phyloP scores from a whole-genome alignment of 2,888 invertebrate species.

The Pterobdella sp. region DNA sequence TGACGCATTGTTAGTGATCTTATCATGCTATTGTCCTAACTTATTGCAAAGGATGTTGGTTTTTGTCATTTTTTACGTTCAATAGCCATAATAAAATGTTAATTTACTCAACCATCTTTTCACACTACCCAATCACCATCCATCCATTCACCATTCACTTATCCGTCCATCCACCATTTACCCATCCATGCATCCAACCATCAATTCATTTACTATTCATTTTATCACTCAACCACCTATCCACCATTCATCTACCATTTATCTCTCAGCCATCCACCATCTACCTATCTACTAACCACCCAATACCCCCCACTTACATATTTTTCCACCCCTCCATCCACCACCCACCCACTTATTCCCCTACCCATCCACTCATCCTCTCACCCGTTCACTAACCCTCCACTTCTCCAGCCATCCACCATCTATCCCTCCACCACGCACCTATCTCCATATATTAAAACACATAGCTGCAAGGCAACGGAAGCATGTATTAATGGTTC shows the following conservation, averaged over 20 bases:
- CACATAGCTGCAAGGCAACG: no score
- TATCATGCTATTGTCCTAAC: no score
- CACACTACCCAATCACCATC: neutral
- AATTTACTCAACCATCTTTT: neutral
- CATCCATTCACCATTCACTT: neutral
- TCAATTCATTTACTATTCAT: no score
- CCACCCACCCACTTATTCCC: neutral
- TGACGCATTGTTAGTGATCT: no score
- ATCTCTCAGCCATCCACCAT: neutral
- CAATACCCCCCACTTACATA: neutral
- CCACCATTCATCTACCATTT: neutral
- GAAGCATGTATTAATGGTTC: no score
- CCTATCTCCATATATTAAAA: no score
- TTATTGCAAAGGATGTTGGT: no score
- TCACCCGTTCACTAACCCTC: neutral
- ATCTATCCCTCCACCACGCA: no score
- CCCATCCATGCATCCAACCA: neutral
- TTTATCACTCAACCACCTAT: neutral
- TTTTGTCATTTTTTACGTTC: no score
- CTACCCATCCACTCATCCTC: neutral
- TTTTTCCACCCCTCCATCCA: neutral
- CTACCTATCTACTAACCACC: neutral
- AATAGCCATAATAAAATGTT: no score
- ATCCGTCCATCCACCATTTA: neutral
- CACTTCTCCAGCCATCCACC: no score